Conservation (phyloP, 2,888 invertebrate species). For the Saturnia japonica region DNA sequence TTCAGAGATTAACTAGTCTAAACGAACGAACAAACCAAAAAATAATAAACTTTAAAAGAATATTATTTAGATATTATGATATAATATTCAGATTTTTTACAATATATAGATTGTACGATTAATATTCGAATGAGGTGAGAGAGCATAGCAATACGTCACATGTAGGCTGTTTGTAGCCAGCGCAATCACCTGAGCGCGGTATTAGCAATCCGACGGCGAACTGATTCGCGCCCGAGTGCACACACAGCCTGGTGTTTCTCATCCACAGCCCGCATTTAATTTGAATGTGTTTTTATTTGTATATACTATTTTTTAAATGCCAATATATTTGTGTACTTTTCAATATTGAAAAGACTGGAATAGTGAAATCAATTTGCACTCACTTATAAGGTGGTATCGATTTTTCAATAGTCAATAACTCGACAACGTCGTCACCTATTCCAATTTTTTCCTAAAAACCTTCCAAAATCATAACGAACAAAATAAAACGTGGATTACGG, state of each 20-base stretch:
- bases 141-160: slow-evolving; percentile 39
- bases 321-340: neutral
- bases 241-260: slow-evolving; percentile 19
- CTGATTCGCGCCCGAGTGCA: slow-evolving; percentile 32
- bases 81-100: too few relatives aligned
- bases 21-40: too few relatives aligned
- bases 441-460: too few relatives aligned
- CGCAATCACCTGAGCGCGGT: slow-evolving; percentile 41
- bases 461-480: too few relatives aligned
- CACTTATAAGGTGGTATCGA: neutral
- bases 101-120: neutral
- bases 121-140: neutral
- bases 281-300: slow-evolving; percentile 20
- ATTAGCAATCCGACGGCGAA: slow-evolving; percentile 31
- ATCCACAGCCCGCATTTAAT: slow-evolving; percentile 22
- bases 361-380: neutral
- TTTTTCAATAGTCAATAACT: too few relatives aligned
- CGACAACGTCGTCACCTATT: too few relatives aligned
- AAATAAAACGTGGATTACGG: too few relatives aligned
- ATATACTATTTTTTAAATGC: neutral
- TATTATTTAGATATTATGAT: too few relatives aligned
- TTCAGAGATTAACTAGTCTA: too few relatives aligned
- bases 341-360: neutral
- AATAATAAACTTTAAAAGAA: too few relatives aligned
- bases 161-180: slow-evolving; percentile 31